Evolutionary conservation across 2,888 invertebrate species (phyloP).

Genomic region (Noctua janthina): DNA sequence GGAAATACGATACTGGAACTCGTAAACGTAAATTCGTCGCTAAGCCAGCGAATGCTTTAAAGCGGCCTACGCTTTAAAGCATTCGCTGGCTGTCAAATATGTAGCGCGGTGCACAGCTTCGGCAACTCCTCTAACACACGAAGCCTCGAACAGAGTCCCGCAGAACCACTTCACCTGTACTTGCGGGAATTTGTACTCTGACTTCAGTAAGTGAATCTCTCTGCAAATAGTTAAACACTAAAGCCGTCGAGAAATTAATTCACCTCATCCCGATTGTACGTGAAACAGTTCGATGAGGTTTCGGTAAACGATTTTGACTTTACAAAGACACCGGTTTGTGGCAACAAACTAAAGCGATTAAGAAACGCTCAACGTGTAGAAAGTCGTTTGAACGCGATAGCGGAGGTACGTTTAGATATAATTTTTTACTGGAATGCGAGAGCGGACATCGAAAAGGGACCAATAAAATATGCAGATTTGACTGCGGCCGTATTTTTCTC

Average conservation of each 20-base stretch:
- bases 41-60: conserved; percentile 76
- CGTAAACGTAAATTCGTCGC: conserved; percentile 80
- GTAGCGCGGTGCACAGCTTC: conserved; percentile 72
- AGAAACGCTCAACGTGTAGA: conserved; percentile 57
- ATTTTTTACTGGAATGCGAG: conserved; percentile 77
- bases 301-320: conserved; percentile 57
- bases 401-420: conserved; percentile 70
- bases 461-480: conserved; percentile 90
- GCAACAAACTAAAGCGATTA: conserved; percentile 65
- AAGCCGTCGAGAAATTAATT: conserved; percentile 75
- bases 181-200: conserved; percentile 76
- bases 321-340: conserved; percentile 55
- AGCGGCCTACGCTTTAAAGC: conserved; percentile 32
- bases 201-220: conserved; percentile 76
- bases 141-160: conserved; percentile 69
- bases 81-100: conserved; percentile 72
- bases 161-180: conserved; percentile 72
- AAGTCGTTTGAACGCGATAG: conserved; percentile 63
- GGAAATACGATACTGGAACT: conserved; percentile 73
- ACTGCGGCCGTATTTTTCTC: conserved; percentile 90
- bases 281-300: conserved; percentile 65
- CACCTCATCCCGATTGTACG: conserved; percentile 68
- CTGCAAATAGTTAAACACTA: conserved; percentile 71
- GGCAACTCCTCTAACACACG: conserved; percentile 71
- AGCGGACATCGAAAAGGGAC: conserved; percentile 85